A percentile compares a stretch with the other conserved stretches of the same genome.
Conservation (phyloP, 2,113 vertebrate genomes). For the Leptobrachium ailaonicum region DNA sequence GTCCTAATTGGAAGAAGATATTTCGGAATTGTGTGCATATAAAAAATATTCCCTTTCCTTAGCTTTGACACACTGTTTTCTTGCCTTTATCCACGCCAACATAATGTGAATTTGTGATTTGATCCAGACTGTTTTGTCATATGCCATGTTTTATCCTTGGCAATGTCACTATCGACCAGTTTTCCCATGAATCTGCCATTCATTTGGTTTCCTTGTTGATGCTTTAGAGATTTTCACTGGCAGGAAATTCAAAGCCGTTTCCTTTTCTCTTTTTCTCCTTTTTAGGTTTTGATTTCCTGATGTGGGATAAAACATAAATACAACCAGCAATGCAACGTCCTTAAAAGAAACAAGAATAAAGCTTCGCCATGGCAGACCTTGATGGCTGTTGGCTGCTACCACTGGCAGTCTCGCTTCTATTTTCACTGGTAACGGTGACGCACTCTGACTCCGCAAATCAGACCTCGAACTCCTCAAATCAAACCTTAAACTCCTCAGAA, state of each 20-base stretch:
- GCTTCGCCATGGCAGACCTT: conserved; percentile 60
- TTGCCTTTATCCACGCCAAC: too few relatives aligned
- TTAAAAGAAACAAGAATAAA: conserved; percentile 46
- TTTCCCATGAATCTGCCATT: too few relatives aligned
- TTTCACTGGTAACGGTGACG: conserved; percentile 62
- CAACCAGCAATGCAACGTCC: not conserved
- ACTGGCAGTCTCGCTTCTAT: conserved; percentile 64
- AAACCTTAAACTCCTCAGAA: conserved; percentile 66
- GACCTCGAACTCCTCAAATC: conserved; percentile 66
- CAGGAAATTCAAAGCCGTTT: not conserved
- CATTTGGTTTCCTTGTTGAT: too few relatives aligned
- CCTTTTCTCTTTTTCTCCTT: conserved; percentile 50
- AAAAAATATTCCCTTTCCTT: too few relatives aligned
- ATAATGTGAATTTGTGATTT: too few relatives aligned
- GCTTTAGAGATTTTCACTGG: too few relatives aligned
- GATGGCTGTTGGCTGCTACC: conserved; percentile 60
- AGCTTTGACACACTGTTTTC: too few relatives aligned
- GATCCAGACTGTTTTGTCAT: too few relatives aligned
- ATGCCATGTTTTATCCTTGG: too few relatives aligned
- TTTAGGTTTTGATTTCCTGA: conserved; percentile 56
- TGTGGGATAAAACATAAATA: conserved; percentile 51
- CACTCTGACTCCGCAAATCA: conserved; percentile 64
- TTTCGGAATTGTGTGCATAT: too few relatives aligned
- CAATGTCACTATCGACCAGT: too few relatives aligned
- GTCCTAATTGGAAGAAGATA: too few relatives aligned